Base-by-base conservation (phyloP, 2,888 invertebrate species). In the Dorcus hopei region DNA sequence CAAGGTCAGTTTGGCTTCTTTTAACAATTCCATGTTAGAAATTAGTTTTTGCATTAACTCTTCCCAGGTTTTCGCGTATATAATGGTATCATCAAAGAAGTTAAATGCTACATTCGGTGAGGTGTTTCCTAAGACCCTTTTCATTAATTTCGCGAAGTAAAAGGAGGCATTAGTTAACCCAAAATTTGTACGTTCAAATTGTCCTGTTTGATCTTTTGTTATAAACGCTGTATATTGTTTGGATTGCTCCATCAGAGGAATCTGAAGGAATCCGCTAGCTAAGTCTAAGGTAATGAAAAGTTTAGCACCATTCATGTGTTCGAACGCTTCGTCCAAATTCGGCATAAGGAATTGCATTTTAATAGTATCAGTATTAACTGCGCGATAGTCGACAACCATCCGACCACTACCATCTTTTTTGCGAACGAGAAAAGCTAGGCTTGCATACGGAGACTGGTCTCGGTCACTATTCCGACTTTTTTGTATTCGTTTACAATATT, bases 121-220 rank as follows among this genome's bases (percentile, higher is more conserved):
- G 9, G 49, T 9, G 19, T 19, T 19, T 19, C 19, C 19, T 33
- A 33, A 4, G 26, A 33, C 26, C 4, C 5, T 33, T 33, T 33
- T 33, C 26, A 33, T 33, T 6, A 33, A 33, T 4, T 33, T 33
- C 5, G 26, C 26, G 6, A 33, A 43, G 26, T 1, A 11, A 42
- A 42, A 52, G 7, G 51, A 7, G 4, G 41, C 52, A 23, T 40
- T 52, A 14, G 16, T 52, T 8, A 52, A 40, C 6, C 52, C 26
- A 41, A 41, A 14, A 5, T 7, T n/a, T 26, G 42, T 52, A 5
- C 68, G 4, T 67, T 40, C 9, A 23, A 54, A 54, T 16, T 54
- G 8, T 1, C 49, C 73, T 0, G 68, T 65, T 9, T 69, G 71
- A 52, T 71, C 72, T 0, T 72, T 73, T 1, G 63, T 61, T n/a